Conservation (phyloP, 2,888 invertebrate species). For the Prenolepis imparis region DNA sequence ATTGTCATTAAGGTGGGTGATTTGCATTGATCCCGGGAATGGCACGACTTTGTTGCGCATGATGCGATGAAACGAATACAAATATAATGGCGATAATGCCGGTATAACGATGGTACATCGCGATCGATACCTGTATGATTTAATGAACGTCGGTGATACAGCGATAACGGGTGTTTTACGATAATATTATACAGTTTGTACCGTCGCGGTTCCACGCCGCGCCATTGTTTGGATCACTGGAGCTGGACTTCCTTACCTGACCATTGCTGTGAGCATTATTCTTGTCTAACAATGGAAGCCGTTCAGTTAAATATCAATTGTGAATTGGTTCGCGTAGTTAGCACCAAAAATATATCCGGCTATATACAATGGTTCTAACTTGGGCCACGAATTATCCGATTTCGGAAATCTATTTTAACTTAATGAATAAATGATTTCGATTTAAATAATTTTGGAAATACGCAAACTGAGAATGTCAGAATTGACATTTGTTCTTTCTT, state of each 20-base stretch:
- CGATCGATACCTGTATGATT: slow-evolving; percentile 71
- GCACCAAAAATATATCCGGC: slow-evolving; percentile 41
- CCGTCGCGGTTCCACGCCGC: slow-evolving; percentile 43
- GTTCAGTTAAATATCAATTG: slow-evolving; percentile 57
- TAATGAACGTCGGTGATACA: slow-evolving; percentile 68
- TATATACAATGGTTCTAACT: slow-evolving; percentile 7
- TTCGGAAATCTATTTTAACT: slow-evolving; percentile 28
- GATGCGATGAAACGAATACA: slow-evolving; percentile 68
- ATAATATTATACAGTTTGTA: slow-evolving; percentile 74
- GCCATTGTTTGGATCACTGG: slow-evolving; percentile 63
- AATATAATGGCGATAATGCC: slow-evolving; percentile 70
- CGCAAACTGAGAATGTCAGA: not conserved
- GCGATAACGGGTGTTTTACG: slow-evolving; percentile 74
- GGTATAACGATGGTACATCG: slow-evolving; percentile 61
- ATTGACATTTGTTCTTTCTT: not conserved
- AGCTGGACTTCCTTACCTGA: slow-evolving; percentile 65
- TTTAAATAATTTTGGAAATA: not conserved
- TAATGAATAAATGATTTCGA: not conserved
- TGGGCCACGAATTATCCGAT: slow-evolving; percentile 18
- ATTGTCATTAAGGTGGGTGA: slow-evolving; percentile 59
- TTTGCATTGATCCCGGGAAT: slow-evolving; percentile 46
- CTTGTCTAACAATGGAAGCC: slow-evolving; percentile 55
- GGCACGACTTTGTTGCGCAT: slow-evolving; percentile 58
- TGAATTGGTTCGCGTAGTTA: slow-evolving; percentile 39
- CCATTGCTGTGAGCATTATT: slow-evolving; percentile 48